Percentiles rank a stretch among this genome's conserved stretches.
phyloP scores from a whole-genome alignment of 2,113 vertebrate species.

The Cephalopholis sonnerati region DNA sequence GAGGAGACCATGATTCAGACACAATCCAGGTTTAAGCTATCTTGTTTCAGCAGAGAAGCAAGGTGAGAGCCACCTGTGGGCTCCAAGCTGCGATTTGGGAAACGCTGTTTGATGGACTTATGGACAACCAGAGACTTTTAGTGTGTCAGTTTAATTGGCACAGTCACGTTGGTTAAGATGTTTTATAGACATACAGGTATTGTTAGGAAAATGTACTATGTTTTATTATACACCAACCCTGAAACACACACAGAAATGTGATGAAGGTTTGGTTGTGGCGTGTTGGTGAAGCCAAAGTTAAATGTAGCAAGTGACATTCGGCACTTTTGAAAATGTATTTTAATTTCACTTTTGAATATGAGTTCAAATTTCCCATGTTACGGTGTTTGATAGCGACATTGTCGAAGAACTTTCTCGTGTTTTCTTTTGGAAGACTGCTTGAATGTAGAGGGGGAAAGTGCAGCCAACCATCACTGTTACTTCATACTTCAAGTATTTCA shows the following conservation, averaged over 20 bases:
- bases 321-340: constrained; percentile 77
- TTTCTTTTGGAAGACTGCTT: constrained; percentile 82
- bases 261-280: constrained; percentile 33
- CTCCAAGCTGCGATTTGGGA: constrained; percentile 34
- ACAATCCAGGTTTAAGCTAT: constrained; percentile 70
- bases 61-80: constrained; percentile 32
- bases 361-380: constrained; percentile 36
- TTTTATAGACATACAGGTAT: constrained; percentile 44
- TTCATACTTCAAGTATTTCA: constrained; percentile 61
- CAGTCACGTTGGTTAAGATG: constrained; percentile 2
- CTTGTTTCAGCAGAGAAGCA: constrained; percentile 46
- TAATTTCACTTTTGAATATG: constrained; percentile 10
- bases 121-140: constrained; percentile 63
- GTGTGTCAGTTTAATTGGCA: constrained; percentile 46
- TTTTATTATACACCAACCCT: constrained; percentile 10
- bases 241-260: constrained; percentile 9
- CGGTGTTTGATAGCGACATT: constrained; percentile 17
- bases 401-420: constrained; percentile 50
- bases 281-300: constrained; percentile 56
- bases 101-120: constrained; percentile 56
- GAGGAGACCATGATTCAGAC: constrained; percentile 39
- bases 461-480: constrained; percentile 50
- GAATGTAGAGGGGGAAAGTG: constrained; percentile 80
- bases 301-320: constrained; percentile 82
- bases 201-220: constrained; percentile 11